Evolutionary conservation across 2,113 vertebrate species (phyloP).

Genomic region (Cairina moschata): DNA sequence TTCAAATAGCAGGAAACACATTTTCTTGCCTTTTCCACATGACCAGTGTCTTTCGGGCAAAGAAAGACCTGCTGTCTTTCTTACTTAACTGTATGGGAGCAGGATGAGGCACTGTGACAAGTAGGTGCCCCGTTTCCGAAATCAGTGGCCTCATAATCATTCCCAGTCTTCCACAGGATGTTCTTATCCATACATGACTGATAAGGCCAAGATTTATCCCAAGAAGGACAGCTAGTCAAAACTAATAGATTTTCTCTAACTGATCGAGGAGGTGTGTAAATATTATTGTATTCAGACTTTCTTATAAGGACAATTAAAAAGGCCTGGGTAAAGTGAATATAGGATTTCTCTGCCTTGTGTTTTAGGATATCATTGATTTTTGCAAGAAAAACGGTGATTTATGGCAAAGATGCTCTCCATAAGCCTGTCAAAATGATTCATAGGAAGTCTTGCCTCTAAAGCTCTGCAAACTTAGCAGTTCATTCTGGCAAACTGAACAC

Average conservation of each 20-base stretch:
- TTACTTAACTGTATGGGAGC: neutral
- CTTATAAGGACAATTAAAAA: constrained; percentile 23
- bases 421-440: constrained; percentile 37
- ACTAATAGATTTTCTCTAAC: constrained; percentile 12
- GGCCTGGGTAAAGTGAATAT: neutral
- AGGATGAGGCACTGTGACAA: neutral
- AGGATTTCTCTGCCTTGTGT: neutral
- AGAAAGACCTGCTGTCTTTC: neutral
- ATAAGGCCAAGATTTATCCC: neutral
- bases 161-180: neutral
- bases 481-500: neutral
- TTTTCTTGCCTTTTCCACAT: neutral
- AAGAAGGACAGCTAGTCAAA: constrained; percentile 18
- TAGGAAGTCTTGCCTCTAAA: constrained; percentile 17
- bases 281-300: neutral
- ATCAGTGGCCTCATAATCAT: neutral
- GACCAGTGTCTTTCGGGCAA: neutral
- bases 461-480: constrained; percentile 34
- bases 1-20: neutral
- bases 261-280: constrained; percentile 11
- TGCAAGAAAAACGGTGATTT: constrained; percentile 30
- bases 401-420: constrained; percentile 2
- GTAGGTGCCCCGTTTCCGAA: neutral
- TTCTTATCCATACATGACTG: neutral
- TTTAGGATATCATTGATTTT: constrained; percentile 19